Evolutionary conservation across 2,888 invertebrate species (phyloP).

Genomic region (Monopis laevigella): DNA sequence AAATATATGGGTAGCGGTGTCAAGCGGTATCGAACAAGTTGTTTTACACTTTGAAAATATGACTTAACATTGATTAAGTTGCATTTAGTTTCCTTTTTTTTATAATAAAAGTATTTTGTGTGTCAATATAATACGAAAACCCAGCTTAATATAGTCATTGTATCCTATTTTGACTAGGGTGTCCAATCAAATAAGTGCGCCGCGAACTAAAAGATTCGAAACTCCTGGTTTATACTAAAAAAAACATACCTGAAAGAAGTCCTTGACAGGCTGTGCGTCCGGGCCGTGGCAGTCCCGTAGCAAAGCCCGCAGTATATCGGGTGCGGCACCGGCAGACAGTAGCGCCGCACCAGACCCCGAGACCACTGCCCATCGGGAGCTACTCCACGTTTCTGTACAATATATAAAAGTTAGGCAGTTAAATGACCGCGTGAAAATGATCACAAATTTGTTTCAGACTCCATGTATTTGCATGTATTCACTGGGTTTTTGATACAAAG

Average conservation of each 20-base stretch:
- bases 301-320: conserved; percentile 86
- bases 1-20: too few species aligned
- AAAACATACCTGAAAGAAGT: conserved; percentile 78
- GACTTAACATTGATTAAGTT: too few species aligned
- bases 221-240: background rate
- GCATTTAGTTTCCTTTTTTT: too few species aligned
- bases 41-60: too few species aligned
- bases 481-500: too few species aligned
- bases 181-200: background rate
- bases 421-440: too few species aligned
- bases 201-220: background rate
- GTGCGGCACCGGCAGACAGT: conserved; percentile 83
- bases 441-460: too few species aligned
- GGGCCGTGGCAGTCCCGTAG: conserved; percentile 85
- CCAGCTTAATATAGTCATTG: background rate
- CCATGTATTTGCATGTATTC: too few species aligned
- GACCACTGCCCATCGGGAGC: conserved; percentile 78
- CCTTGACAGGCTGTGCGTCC: conserved; percentile 84
- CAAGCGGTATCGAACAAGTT: too few species aligned
- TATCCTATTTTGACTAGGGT: background rate
- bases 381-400: conserved; percentile 41
- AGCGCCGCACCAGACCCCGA: conserved; percentile 90
- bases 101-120: too few species aligned
- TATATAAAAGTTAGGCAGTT: too few species aligned
- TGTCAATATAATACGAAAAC: too few species aligned